These are phyloP conservation scores for Physella acuta DNA, from an alignment of 1,140 invertebrate genomes.

Conservation along the genomic window DNA sequence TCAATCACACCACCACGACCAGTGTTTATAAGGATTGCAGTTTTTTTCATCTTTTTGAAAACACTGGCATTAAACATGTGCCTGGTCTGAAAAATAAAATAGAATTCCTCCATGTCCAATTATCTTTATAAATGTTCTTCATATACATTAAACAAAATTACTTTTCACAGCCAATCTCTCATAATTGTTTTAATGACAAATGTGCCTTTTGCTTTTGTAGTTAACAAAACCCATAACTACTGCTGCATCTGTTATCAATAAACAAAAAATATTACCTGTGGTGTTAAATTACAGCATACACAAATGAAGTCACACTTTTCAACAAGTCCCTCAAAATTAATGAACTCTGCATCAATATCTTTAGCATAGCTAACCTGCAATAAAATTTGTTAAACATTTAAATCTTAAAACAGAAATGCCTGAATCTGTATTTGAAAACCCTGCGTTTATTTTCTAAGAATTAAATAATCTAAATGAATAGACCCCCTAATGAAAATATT, in stretches of 20 bases:
- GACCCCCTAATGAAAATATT: not conserved
- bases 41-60: conserved; percentile 54
- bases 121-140: too few species aligned
- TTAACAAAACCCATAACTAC: not conserved
- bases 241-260: not conserved
- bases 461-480: not conserved
- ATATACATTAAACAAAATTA: too few species aligned
- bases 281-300: conserved; percentile 52
- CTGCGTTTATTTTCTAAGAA: not conserved
- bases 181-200: too few species aligned
- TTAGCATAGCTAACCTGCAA: conserved; percentile 59
- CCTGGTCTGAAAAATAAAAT: conserved; percentile 31
- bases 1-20: conserved; percentile 56
- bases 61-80: conserved; percentile 38
- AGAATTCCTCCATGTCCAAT: too few species aligned
- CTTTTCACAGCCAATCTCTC: too few species aligned
- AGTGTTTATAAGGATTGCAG: conserved; percentile 55
- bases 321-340: conserved; percentile 60
- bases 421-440: too few species aligned
- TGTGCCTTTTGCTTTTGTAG: too few species aligned
- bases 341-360: conserved; percentile 70
- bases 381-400: not conserved
- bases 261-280: conserved; percentile 20
- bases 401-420: not conserved
- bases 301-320: conserved; percentile 53